phyloP scores from a whole-genome alignment of 1,140 invertebrate genomes.

The Drosophila bocqueti region DNA sequence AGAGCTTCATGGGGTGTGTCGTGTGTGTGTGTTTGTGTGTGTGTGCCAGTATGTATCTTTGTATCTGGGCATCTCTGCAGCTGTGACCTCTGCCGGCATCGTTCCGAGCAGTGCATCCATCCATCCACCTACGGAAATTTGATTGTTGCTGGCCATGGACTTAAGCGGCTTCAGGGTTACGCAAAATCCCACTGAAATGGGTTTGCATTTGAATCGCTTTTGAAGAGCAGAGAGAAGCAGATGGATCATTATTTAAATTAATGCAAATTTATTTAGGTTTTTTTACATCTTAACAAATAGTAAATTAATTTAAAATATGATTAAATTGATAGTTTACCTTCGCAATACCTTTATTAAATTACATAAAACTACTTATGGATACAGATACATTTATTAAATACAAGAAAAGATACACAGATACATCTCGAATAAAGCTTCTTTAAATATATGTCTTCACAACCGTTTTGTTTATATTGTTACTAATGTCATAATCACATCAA shows the following conservation, averaged over 20 bases:
- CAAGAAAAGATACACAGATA: neutral
- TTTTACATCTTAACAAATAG: no score
- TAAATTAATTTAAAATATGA: neutral
- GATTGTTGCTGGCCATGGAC: constrained; percentile 41
- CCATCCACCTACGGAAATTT: constrained; percentile 66
- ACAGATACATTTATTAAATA: no score
- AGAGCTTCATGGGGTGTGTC: constrained; percentile 20
- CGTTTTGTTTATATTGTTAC: constrained; percentile 1
- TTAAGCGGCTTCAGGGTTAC: constrained; percentile 40
- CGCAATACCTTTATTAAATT: neutral
- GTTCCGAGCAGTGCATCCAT: constrained; percentile 39
- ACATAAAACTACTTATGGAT: neutral
- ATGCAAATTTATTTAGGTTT: neutral
- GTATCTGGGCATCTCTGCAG: constrained; percentile 22
- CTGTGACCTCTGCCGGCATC: constrained; percentile 60
- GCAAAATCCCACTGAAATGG: constrained; percentile 22
- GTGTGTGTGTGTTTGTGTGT: neutral
- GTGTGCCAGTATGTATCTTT: constrained; percentile 9
- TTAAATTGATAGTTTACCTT: neutral
- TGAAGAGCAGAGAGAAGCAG: neutral
- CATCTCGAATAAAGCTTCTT: neutral
- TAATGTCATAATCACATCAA: constrained; percentile 9
- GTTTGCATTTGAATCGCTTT: constrained; percentile 5
- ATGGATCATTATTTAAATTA: neutral
- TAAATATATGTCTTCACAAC: neutral